phyloP scores from a whole-genome alignment of 2,888 invertebrate species.

The Vesta saturnalis region DNA sequence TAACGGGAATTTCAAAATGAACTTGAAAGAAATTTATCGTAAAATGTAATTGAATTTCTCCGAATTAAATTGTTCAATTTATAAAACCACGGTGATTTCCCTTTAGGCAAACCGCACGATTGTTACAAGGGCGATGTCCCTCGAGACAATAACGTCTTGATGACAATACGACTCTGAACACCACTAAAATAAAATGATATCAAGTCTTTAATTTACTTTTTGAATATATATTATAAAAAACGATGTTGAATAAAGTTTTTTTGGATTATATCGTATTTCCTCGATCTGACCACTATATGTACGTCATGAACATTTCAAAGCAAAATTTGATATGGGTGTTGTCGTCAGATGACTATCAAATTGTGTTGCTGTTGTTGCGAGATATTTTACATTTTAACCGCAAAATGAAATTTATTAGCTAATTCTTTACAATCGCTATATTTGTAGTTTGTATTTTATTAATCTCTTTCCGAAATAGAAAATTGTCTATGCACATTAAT shows the following conservation, averaged over 20 bases:
- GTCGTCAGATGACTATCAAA: constrained; percentile 35
- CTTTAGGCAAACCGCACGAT: constrained; percentile 55
- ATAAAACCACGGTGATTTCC: constrained; percentile 62
- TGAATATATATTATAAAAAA: neutral
- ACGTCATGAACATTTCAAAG: constrained; percentile 25
- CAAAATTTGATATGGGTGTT: constrained; percentile 33
- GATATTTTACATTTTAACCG: constrained; percentile 29
- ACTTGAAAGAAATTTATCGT: constrained; percentile 55
- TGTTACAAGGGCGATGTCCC: constrained; percentile 46
- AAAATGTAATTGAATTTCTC: constrained; percentile 59
- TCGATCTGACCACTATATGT: constrained; percentile 24
- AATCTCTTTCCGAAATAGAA: neutral
- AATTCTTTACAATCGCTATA: constrained; percentile 1
- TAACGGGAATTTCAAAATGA: constrained; percentile 59
- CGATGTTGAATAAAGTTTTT: constrained; percentile 17
- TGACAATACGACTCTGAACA: constrained; percentile 23
- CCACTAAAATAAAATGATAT: constrained; percentile 14
- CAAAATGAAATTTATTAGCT: constrained; percentile 21
- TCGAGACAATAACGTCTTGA: constrained; percentile 50
- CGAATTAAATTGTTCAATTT: constrained; percentile 63
- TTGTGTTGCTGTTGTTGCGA: constrained; percentile 21
- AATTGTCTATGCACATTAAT: neutral
- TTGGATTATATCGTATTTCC: constrained; percentile 23
- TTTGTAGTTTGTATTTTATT: neutral
- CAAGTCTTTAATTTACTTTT: constrained; percentile 12